Conservation (phyloP, 2,113 vertebrate genomes). For the Oncorhynchus keta region DNA sequence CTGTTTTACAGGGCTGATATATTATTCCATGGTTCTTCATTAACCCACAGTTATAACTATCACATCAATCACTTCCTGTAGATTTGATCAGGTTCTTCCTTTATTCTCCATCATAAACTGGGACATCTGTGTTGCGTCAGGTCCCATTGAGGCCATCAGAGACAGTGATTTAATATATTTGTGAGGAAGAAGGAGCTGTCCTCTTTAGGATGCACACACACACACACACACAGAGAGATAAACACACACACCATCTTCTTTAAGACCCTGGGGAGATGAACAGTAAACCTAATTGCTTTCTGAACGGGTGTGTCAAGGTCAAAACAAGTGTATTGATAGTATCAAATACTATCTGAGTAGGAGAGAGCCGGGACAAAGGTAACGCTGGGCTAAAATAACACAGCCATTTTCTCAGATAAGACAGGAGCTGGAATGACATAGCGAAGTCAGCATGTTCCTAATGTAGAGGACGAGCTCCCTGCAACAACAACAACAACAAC, state of each 20-base stretch:
- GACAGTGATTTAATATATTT: constrained; percentile 17
- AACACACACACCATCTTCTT: not conserved
- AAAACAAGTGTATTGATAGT: not conserved
- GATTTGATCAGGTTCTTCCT: not conserved
- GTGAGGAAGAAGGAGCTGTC: not conserved
- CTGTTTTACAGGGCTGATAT: no score
- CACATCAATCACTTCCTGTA: constrained; percentile 8
- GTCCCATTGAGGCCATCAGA: constrained; percentile 20
- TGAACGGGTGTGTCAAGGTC: constrained; percentile 25
- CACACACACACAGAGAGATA: no score
- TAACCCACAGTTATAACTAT: not conserved
- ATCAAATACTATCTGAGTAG: no score
- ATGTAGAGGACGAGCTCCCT: no score
- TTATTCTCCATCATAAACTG: constrained; percentile 17
- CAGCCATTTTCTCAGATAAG: no score
- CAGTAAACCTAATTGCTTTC: constrained; percentile 11
- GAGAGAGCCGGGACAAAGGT: no score
- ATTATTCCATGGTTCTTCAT: not conserved
- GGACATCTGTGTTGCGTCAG: constrained; percentile 37
- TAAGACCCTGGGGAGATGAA: constrained; percentile 20
- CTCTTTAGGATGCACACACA: no score
- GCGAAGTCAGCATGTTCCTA: no score
- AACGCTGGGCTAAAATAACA: no score
- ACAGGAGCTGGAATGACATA: no score
- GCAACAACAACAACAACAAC: no score